phyloP scores from a whole-genome alignment of 2,888 invertebrate genomes.

The Ferrisia virgata region DNA sequence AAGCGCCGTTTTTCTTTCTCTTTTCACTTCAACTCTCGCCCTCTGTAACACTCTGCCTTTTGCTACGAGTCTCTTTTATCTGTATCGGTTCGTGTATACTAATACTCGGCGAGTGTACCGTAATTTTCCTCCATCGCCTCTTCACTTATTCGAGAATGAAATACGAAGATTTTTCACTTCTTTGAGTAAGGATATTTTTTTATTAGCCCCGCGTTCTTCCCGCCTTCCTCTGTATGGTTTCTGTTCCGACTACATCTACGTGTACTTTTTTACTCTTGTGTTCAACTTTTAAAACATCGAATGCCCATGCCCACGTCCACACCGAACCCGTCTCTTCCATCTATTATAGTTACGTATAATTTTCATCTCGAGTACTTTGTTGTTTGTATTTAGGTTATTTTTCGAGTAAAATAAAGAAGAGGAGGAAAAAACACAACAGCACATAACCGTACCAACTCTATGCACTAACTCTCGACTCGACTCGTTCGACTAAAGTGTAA shows the following conservation, averaged over 20 bases:
- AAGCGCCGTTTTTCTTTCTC: background rate
- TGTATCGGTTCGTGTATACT: background rate
- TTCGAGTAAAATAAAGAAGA: background rate
- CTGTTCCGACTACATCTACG: no score
- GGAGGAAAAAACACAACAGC: background rate
- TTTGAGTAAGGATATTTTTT: background rate
- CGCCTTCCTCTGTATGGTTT: no score
- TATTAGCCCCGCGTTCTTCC: background rate
- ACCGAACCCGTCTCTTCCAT: background rate
- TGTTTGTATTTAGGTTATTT: conserved; percentile 2
- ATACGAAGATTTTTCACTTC: background rate
- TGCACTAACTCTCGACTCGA: no score
- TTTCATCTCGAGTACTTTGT: background rate
- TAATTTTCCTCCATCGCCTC: background rate
- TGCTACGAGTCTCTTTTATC: background rate
- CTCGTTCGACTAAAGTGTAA: background rate
- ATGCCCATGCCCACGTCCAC: background rate
- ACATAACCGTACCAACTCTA: background rate
- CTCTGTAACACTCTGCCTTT: no score
- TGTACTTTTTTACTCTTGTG: background rate
- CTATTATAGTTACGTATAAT: background rate
- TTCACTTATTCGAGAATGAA: background rate
- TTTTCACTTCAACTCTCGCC: background rate
- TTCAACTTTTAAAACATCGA: background rate
- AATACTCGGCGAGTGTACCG: background rate